Evolutionary conservation across 2,797 vertebrate species (phyloP), one percentile per base, ranked within the genome.

Genomic region (Stomatorhinus walkeri): DNA sequence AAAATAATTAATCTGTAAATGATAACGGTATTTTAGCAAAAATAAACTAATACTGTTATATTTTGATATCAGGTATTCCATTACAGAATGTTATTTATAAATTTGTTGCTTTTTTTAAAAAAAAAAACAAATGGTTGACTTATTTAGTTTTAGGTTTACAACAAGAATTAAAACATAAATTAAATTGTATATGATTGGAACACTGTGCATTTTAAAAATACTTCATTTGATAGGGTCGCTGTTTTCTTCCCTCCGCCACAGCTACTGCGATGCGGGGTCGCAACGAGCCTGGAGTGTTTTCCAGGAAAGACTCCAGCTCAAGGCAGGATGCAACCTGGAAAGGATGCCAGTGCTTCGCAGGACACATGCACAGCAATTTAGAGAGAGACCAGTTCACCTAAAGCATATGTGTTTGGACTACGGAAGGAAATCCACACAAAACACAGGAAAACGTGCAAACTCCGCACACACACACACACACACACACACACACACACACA

Each of bases 221-320:
- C 16, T 79, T 36, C 14, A 79, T 19, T 79, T 79, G 14, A 40
- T 19, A 3, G 72, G 36, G 36, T 79, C 43, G 14, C 72, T 79
- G 36, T 43, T 79, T 79, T 2, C 7, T 43, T 79, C 32, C 72
- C 14, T 79, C 5, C 43, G 19, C 72, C 36, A 40, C 32, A 79
- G 72, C 72, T 36, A 43, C 32, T 43, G 32, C 16, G 36, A 36
- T 79, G 72, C 72, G 43, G 36, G 36, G 24, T 43, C 36, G 43
- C 32, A 36, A 6, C 43, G 72, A 79, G 14, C 36, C 36, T 79
- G 36, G 14, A 43, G 72, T 43, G 36, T 79, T 36, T 79, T 79
- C 72, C 72, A 79, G 36, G 72, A 79, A 79, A 79, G 36, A 79
- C 28, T 68, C 64, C 64, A 68, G 64, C 64, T 68, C 64, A 68